A percentile compares a stretch with the other conserved stretches of the same genome.
Evolutionary conservation across 2,888 invertebrate species (phyloP).

Genomic region (Euzophera pinguis): DNA sequence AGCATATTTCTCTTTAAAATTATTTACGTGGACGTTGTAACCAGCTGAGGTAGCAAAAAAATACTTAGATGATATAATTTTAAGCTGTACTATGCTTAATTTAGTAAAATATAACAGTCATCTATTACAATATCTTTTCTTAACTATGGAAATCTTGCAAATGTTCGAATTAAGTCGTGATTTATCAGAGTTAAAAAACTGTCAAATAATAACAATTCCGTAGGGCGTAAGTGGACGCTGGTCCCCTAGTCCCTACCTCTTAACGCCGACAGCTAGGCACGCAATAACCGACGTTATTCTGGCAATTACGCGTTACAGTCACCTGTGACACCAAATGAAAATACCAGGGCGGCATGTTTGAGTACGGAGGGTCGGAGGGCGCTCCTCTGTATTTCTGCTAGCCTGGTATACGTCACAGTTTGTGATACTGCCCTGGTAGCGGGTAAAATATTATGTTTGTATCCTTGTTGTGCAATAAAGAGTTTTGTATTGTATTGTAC

Average conservation of each 20-base stretch:
- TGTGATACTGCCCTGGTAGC: background rate
- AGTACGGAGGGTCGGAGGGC: constrained; percentile 10
- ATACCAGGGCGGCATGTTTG: constrained; percentile 38
- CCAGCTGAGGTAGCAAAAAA: too few species aligned
- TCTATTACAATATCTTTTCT: too few species aligned
- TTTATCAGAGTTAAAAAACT: constrained; percentile 5
- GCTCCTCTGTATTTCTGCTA: constrained; percentile 25
- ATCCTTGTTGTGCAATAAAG: too few species aligned
- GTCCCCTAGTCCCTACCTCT: constrained; percentile 6
- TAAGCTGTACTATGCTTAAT: too few species aligned
- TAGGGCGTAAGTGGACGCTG: background rate
- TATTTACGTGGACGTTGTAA: too few species aligned
- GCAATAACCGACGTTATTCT: constrained; percentile 47
- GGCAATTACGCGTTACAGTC: constrained; percentile 48
- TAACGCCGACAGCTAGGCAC: constrained; percentile 26
- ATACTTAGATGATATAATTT: too few species aligned
- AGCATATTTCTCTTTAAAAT: too few species aligned
- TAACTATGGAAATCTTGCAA: too few species aligned
- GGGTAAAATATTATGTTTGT: background rate
- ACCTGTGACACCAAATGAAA: constrained; percentile 57
- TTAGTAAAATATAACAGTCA: too few species aligned
- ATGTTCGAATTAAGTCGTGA: background rate
- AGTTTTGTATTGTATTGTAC: background rate
- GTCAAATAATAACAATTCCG: constrained; percentile 8
- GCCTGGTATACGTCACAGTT: constrained; percentile 20